Evolutionary conservation across 2,888 invertebrate genomes (phyloP), one percentile per base, ranked within the genome.

Genomic region (Prosopocoilus inquinatus): DNA sequence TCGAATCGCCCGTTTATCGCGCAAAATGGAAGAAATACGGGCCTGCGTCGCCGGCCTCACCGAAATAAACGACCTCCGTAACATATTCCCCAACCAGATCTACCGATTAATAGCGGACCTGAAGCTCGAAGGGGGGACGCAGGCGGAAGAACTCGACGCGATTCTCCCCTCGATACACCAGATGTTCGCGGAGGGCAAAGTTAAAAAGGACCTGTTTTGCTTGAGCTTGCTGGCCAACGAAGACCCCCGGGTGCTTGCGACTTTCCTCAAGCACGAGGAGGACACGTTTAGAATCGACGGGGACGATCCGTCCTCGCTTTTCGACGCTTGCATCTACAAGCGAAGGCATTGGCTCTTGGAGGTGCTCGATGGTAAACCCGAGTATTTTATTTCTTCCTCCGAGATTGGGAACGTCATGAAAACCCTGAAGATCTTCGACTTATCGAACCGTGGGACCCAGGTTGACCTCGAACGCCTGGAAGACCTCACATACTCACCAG

Each of bases 341-440:
- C 68, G 68, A 11, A 55, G 65, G 34, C 75, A 76, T 62, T 78
- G 78, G 78, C 62, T 77, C 53, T 57, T 67, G 48, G 64, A 71
- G 50, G 53, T 73, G 38, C 55, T 76, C 28, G 61, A 66, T 32
- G 64, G 67, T 53, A 53, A 60, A 57, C 55, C 63, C 39, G 51
- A 54, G n/a, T 48, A 57, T 53, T 20, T 52, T 13, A 48, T 57
- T 53, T 60, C 69, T 50, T 55, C 60, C 44, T 54, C 62, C 43
- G 57, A 54, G 34, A 60, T 69, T 50, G 61, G 60, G 5, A 28
- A 28, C 5, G 20, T 28, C 20, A 28, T 28, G 36, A 57, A 67
- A 44, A 69, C 66, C 50, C 55, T 75, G 3, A 44, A 62, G 3
- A 57, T 67, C 28, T 53, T 73, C 38, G 68, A 70, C 58, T 58